A percentile compares a stretch with the other conserved stretches of the same genome.
These are phyloP conservation scores for Latheticus oryzae DNA, from an alignment of 2,888 invertebrate species.

Conservation along the genomic window DNA sequence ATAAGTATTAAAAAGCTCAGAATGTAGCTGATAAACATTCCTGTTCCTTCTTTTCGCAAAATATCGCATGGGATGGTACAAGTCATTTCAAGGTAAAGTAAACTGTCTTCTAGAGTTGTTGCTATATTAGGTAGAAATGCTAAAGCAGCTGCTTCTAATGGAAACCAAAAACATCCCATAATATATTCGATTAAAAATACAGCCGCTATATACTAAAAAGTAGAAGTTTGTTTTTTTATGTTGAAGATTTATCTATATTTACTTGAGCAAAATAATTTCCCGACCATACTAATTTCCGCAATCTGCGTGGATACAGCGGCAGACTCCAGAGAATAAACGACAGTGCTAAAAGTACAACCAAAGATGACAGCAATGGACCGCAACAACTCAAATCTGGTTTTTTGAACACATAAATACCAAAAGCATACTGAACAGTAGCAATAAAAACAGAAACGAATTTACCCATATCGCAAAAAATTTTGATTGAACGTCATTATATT, in stretches of 20 bases:
- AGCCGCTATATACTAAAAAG: slow-evolving; percentile 55
- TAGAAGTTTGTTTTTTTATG: slow-evolving; percentile 7
- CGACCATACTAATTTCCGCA: slow-evolving; percentile 53
- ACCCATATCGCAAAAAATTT: slow-evolving; percentile 54
- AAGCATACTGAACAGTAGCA: slow-evolving; percentile 56
- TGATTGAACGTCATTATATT: slow-evolving; percentile 19
- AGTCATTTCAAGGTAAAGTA: slow-evolving; percentile 47
- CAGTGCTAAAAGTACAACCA: slow-evolving; percentile 56
- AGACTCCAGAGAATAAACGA: slow-evolving; percentile 59
- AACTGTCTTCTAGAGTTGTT: slow-evolving; percentile 48
- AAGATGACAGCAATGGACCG: slow-evolving; percentile 57
- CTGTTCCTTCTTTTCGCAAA: slow-evolving; percentile 49
- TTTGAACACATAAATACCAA: slow-evolving; percentile 57
- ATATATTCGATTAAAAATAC: slow-evolving; percentile 59
- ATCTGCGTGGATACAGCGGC: slow-evolving; percentile 55
- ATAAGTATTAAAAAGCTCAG: slow-evolving; percentile 55
- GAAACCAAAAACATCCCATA: slow-evolving; percentile 62
- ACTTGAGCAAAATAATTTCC: slow-evolving; percentile 55
- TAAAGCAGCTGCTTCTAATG: slow-evolving; percentile 55
- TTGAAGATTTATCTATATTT: no score
- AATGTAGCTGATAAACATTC: slow-evolving; percentile 54
- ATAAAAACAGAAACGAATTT: slow-evolving; percentile 55
- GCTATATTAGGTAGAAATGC: slow-evolving; percentile 50
- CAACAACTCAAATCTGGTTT: slow-evolving; percentile 49
- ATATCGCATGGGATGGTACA: slow-evolving; percentile 47